These are phyloP conservation scores for Atractosteus spatula DNA, from an alignment of 2,113 vertebrate species.

Conservation along the genomic window DNA sequence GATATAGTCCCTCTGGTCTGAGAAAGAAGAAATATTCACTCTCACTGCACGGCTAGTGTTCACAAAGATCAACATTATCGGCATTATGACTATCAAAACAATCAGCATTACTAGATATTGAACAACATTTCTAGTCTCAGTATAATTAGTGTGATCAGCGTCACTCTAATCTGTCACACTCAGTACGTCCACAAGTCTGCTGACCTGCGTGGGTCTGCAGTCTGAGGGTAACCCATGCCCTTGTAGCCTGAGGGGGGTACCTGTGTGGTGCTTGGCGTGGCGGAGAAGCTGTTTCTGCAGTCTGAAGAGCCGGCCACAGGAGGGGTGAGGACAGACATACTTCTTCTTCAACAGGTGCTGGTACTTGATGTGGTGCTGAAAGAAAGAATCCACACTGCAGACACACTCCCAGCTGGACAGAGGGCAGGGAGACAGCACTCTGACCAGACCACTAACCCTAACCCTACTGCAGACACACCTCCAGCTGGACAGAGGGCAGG, in stretches of 20 bases:
- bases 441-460: too few species aligned
- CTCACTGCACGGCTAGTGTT: too few species aligned
- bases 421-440: too few species aligned
- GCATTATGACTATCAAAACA: background rate
- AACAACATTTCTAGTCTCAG: too few species aligned
- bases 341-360: constrained; percentile 98
- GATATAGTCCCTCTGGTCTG: constrained; percentile 96
- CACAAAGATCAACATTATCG: too few species aligned
- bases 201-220: background rate
- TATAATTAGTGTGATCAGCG: too few species aligned
- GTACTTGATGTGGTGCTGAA: constrained; percentile 96
- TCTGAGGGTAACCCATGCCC: background rate
- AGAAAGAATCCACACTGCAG: constrained; percentile 13
- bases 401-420: too few species aligned
- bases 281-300: constrained; percentile 95
- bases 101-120: too few species aligned
- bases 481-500: too few species aligned
- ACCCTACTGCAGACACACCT: too few species aligned
- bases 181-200: too few species aligned
- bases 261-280: constrained; percentile 96
- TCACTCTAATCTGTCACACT: too few species aligned
- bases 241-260: constrained; percentile 48
- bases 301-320: constrained; percentile 92
- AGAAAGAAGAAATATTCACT: constrained; percentile 17
- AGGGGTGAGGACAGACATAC: constrained; percentile 93